These are phyloP conservation scores for Oceanodroma leucorhoa DNA, from an alignment of 2,797 vertebrate species.

Conservation along the genomic window DNA sequence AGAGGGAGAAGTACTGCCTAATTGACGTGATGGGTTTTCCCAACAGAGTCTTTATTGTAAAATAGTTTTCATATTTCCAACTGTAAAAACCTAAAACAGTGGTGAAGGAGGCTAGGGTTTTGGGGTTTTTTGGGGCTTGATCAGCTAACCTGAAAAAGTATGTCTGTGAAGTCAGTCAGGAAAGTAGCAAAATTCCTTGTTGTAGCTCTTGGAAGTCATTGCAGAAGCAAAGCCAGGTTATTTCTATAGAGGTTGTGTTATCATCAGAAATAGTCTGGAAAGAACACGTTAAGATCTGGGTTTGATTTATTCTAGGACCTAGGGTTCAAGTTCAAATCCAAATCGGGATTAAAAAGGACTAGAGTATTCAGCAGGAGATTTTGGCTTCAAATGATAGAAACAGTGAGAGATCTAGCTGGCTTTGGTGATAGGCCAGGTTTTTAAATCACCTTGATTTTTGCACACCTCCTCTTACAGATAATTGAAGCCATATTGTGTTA, in stretches of 20 bases:
- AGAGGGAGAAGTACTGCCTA: background rate
- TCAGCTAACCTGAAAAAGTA: background rate
- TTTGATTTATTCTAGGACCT: conserved; percentile 36
- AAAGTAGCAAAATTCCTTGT: background rate
- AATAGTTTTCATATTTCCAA: background rate
- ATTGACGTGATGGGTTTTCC: background rate
- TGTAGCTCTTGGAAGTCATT: conserved; percentile 21
- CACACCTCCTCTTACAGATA: background rate
- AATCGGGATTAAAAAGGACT: conserved; percentile 32
- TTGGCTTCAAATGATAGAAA: conserved; percentile 38
- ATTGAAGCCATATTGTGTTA: conserved; percentile 18
- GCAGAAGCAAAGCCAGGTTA: conserved; percentile 32
- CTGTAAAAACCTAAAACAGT: background rate
- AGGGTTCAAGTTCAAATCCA: conserved; percentile 21
- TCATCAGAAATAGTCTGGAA: conserved; percentile 15
- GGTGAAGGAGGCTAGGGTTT: background rate
- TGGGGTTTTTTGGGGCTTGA: background rate
- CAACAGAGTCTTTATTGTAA: background rate
- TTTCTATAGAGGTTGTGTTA: conserved; percentile 4
- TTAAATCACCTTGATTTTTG: conserved; percentile 39
- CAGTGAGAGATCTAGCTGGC: conserved; percentile 1
- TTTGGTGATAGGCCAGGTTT: conserved; percentile 11
- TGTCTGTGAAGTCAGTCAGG: background rate
- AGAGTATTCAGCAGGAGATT: conserved; percentile 20
- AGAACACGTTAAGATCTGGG: background rate